A percentile compares a stretch with the other conserved stretches of the same genome.
phyloP scores from a whole-genome alignment of 2,797 vertebrate genomes.

The Schizopygopsis pylzovi region DNA sequence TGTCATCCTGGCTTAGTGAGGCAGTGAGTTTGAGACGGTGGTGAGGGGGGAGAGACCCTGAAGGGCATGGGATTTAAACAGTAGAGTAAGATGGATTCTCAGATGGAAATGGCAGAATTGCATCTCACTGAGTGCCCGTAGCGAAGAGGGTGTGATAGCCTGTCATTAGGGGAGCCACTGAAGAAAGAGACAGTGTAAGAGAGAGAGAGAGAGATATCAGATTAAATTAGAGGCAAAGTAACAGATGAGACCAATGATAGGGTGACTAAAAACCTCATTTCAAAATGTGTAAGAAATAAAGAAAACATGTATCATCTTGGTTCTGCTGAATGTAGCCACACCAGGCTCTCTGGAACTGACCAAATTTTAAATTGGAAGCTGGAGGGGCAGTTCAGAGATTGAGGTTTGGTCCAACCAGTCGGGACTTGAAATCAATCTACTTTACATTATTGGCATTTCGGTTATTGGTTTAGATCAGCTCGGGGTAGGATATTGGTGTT shows the following conservation, averaged over 20 bases:
- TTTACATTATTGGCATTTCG: slow-evolving; percentile 31
- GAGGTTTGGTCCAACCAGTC: not conserved
- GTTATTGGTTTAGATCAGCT: slow-evolving; percentile 35
- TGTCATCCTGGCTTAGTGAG: slow-evolving; percentile 52
- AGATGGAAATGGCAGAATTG: slow-evolving; percentile 58
- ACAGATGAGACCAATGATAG: slow-evolving; percentile 55
- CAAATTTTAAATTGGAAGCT: slow-evolving; percentile 16
- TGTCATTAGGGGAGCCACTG: slow-evolving; percentile 58
- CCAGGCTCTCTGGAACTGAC: not conserved
- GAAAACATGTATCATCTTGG: not conserved
- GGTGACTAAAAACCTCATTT: slow-evolving; percentile 37
- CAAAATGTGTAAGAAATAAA: not conserved
- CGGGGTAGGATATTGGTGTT: slow-evolving; percentile 4
- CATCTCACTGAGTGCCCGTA: slow-evolving; percentile 56
- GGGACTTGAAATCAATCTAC: slow-evolving; percentile 35
- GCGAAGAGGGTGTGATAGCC: slow-evolving; percentile 54
- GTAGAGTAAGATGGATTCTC: slow-evolving; percentile 53
- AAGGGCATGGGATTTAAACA: slow-evolving; percentile 29
- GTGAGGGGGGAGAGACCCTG: slow-evolving; percentile 12
- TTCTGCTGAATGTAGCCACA: not conserved
- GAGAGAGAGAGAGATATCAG: slow-evolving; percentile 40
- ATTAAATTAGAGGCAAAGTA: slow-evolving; percentile 65
- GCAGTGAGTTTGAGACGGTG: slow-evolving; percentile 35
- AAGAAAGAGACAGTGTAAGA: slow-evolving; percentile 49
- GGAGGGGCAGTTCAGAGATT: not conserved